Percentiles rank a stretch among this genome's conserved stretches.
Conservation (phyloP, 2,113 vertebrate species). For the Pelobates fuscus region DNA sequence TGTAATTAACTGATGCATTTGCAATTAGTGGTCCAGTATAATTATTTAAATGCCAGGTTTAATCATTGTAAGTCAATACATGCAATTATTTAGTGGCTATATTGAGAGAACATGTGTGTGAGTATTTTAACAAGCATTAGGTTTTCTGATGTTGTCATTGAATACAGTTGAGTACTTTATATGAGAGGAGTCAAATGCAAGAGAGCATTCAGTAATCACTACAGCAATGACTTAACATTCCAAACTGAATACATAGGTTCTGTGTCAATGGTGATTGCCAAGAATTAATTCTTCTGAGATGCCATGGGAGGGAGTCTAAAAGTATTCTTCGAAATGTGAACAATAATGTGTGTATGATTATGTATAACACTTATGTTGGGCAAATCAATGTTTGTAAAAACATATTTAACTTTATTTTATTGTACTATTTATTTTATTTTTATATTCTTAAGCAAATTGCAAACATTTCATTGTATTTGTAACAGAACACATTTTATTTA, state of each 20-base stretch:
- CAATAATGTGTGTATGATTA: conserved; percentile 1
- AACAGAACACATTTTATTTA: too few relatives aligned
- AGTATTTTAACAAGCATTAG: not conserved
- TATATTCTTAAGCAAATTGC: too few relatives aligned
- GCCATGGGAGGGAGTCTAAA: not conserved
- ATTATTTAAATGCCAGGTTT: not conserved
- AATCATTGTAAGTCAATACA: conserved; percentile 11
- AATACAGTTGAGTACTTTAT: conserved; percentile 5
- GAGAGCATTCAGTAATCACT: conserved; percentile 15
- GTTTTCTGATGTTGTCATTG: not conserved
- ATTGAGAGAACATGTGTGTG: conserved; percentile 14
- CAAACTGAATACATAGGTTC: conserved; percentile 1
- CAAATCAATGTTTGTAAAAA: not conserved
- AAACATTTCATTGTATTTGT: too few relatives aligned
- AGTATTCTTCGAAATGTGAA: not conserved
- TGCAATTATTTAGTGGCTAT: conserved; percentile 14
- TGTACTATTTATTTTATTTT: too few relatives aligned
- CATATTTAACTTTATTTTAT: not conserved
- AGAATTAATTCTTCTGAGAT: not conserved
- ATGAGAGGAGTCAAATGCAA: not conserved
- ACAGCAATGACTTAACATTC: not conserved
- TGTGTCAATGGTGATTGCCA: conserved; percentile 5
- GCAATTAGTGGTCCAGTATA: not conserved
- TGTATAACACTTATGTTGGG: not conserved
- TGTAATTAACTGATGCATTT: conserved; percentile 36